phyloP scores from a whole-genome alignment of 37 sponge, comb jelly and placozoan species.

The Hexactinellida sp. region DNA sequence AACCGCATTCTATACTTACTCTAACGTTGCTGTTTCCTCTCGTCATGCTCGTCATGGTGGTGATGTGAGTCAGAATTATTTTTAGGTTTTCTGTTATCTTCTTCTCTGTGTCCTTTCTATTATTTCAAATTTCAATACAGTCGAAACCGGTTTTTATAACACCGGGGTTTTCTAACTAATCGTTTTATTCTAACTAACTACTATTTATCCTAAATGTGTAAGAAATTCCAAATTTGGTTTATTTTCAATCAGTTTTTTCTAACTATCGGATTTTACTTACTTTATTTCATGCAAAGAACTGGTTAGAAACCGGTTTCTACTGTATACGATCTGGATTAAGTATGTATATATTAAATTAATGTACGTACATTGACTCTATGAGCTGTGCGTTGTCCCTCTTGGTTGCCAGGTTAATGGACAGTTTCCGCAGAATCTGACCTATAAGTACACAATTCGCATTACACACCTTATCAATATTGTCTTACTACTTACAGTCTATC shows the following conservation, averaged over 20 bases:
- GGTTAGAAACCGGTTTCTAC: too few relatives aligned
- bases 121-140: too few relatives aligned
- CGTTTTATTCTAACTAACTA: too few relatives aligned
- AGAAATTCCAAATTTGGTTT: too few relatives aligned
- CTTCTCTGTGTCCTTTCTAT: neutral
- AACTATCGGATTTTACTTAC: too few relatives aligned
- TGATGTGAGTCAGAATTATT: neutral
- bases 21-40: neutral
- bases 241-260: too few relatives aligned
- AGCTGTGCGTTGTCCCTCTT: neutral
- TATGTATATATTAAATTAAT: neutral
- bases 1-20: neutral
- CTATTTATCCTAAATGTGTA: too few relatives aligned
- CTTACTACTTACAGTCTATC: neutral
- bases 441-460: neutral
- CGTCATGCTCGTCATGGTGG: conserved; percentile 2
- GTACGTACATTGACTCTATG: conserved; percentile 10
- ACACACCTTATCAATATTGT: neutral
- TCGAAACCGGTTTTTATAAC: too few relatives aligned
- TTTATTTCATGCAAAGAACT: too few relatives aligned
- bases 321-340: too few relatives aligned
- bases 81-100: neutral
- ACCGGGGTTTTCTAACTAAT: too few relatives aligned
- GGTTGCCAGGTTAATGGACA: neutral
- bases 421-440: conserved; percentile 12